Conservation (phyloP, 2,888 invertebrate genomes). For the Biston stratarius region DNA sequence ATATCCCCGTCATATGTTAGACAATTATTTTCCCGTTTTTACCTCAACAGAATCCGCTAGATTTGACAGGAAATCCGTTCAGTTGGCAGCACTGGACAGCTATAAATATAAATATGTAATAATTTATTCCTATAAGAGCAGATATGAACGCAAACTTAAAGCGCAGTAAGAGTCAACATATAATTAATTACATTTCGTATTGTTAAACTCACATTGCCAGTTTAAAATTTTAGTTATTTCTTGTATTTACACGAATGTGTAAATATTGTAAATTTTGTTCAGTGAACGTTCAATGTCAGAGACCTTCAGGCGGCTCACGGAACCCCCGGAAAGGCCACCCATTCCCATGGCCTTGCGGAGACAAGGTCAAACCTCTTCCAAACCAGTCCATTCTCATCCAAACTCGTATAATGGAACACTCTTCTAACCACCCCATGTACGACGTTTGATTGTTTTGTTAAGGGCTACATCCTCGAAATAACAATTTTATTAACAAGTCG, state of each 20-base stretch:
- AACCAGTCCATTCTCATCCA: slow-evolving; percentile 48
- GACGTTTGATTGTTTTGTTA: not conserved
- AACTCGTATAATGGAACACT: slow-evolving; percentile 56
- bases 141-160: too few species aligned
- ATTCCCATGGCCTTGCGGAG: slow-evolving; percentile 66
- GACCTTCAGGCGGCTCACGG: slow-evolving; percentile 75
- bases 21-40: too few species aligned
- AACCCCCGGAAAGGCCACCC: slow-evolving; percentile 63
- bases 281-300: slow-evolving; percentile 69
- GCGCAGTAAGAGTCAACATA: too few species aligned
- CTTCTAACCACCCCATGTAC: slow-evolving; percentile 1
- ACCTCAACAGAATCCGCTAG: too few species aligned
- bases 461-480: not conserved
- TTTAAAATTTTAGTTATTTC: slow-evolving; percentile 9
- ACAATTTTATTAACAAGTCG: not conserved
- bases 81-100: too few species aligned
- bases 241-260: slow-evolving; percentile 20
- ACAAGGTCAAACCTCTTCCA: slow-evolving; percentile 69
- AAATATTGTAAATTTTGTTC: slow-evolving; percentile 53
- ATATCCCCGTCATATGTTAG: too few species aligned
- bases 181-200: not conserved
- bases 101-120: too few species aligned
- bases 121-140: too few species aligned
- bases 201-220: not conserved
- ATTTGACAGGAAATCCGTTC: too few species aligned